Conservation (phyloP, 1,140 invertebrate genomes). For the Cydia amplana region DNA sequence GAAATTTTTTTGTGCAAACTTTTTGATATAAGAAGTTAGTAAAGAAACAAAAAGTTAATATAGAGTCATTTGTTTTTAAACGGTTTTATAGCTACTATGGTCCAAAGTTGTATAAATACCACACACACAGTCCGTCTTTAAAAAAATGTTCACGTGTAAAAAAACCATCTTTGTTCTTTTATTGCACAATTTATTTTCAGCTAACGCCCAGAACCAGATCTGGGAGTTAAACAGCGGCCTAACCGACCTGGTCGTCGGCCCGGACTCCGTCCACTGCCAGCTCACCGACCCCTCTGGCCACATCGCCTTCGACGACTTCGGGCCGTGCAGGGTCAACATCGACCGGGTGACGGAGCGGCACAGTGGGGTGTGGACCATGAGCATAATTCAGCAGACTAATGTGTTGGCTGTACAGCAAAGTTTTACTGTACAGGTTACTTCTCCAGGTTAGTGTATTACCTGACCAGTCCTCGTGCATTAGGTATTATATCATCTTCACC, state of each 20-base stretch:
- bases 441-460: neutral
- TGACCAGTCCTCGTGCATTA: neutral
- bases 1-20: too few relatives aligned
- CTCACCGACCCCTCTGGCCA: neutral
- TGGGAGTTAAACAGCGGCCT: slow-evolving; percentile 12
- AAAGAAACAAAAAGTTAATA: too few relatives aligned
- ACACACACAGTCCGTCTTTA: too few relatives aligned
- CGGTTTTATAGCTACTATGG: too few relatives aligned
- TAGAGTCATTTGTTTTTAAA: too few relatives aligned
- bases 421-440: slow-evolving; percentile 14
- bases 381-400: neutral
- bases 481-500: too few relatives aligned
- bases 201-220: neutral
- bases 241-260: slow-evolving; percentile 15
- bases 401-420: neutral
- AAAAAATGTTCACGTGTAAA: too few relatives aligned
- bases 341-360: neutral
- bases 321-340: slow-evolving; percentile 20
- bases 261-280: slow-evolving; percentile 19
- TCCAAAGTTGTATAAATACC: too few relatives aligned
- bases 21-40: too few relatives aligned
- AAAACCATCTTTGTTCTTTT: too few relatives aligned
- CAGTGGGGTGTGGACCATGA: slow-evolving; percentile 25
- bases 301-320: slow-evolving; percentile 9
- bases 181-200: neutral